Conservation (phyloP, 2,888 invertebrate species). For the Rotaria socialis region DNA sequence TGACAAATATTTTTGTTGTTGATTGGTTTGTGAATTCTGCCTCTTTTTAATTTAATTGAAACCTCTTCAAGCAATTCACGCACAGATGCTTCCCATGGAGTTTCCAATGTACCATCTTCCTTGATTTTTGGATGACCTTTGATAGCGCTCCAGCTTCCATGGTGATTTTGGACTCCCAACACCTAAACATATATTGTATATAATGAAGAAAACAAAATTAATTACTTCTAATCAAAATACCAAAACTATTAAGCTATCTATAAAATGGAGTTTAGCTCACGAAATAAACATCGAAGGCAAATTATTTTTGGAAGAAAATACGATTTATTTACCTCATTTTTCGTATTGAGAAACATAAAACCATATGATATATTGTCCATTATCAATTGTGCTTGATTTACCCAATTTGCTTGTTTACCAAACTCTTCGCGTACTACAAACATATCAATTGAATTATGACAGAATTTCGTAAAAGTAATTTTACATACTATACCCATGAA, state of each 20-base stretch:
- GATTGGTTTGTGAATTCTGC: neutral
- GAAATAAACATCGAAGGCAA: neutral
- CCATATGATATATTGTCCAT: neutral
- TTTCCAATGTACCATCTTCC: neutral
- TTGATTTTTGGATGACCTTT: slow-evolving; percentile 3
- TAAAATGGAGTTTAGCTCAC: neutral
- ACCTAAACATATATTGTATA: neutral
- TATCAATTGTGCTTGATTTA: neutral
- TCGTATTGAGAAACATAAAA: neutral
- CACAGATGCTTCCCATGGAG: neutral
- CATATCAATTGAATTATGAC: neutral
- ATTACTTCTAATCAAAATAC: neutral
- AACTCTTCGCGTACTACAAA: neutral
- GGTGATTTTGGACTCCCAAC: neutral
- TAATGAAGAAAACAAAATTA: no score
- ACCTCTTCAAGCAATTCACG: neutral
- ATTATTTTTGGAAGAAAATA: neutral
- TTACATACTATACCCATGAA: neutral
- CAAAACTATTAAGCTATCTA: neutral
- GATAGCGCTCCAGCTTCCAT: neutral
- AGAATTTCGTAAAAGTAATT: neutral
- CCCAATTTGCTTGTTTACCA: neutral
- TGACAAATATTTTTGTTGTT: neutral
- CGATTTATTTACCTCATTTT: neutral
- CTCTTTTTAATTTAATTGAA: neutral